These are phyloP conservation scores for Sanderia malayensis DNA, from an alignment of 30 jellyfish, hydroid and myxozoan genomes.

Conservation along the genomic window DNA sequence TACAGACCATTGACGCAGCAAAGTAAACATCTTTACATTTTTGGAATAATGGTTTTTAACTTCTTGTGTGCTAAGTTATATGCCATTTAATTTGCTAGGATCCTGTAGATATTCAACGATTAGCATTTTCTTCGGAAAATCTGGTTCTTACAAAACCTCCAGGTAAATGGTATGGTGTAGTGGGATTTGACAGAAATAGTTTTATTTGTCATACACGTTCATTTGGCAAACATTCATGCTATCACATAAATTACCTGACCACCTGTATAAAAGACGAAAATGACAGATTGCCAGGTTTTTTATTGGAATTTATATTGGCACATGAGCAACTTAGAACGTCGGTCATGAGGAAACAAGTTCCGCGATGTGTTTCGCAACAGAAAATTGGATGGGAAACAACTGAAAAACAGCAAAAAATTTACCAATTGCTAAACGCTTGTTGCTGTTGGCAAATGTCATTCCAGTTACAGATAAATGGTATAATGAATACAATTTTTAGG, in stretches of 20 bases:
- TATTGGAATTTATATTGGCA: neutral
- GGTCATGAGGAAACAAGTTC: neutral
- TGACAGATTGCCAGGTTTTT: slow-evolving; percentile 10
- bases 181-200: slow-evolving; percentile 23
- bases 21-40: too few relatives aligned
- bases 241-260: slow-evolving; percentile 8
- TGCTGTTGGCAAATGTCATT: slow-evolving; percentile 3
- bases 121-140: neutral
- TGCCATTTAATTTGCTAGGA: too few relatives aligned
- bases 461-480: slow-evolving; percentile 3
- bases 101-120: neutral
- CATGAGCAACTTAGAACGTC: neutral
- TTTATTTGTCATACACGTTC: slow-evolving; percentile 19
- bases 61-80: too few relatives aligned
- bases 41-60: too few relatives aligned
- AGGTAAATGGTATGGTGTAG: slow-evolving; percentile 15
- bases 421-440: neutral
- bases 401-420: slow-evolving; percentile 1
- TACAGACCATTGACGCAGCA: too few relatives aligned
- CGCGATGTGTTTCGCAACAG: neutral
- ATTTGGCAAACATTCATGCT: slow-evolving; percentile 11
- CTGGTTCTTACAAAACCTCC: slow-evolving; percentile 1
- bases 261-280: neutral
- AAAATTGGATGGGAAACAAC: slow-evolving; percentile 9
- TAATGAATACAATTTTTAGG: neutral